Evolutionary conservation across 2,113 vertebrate genomes (phyloP).

Genomic region (Silurus asotus): DNA sequence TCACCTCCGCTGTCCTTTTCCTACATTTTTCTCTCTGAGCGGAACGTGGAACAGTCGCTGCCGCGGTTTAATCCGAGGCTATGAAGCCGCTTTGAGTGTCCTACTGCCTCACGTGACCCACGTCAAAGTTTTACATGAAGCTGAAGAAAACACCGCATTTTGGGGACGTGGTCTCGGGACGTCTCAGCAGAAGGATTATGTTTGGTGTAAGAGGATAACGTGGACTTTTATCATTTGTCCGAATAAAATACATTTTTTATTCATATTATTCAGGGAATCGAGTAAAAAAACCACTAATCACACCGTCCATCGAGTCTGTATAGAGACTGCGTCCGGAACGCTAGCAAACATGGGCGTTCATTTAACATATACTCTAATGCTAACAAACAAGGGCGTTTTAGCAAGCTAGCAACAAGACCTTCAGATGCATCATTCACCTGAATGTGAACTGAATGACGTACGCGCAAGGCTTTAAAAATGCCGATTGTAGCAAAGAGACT

Average conservation of each 20-base stretch:
- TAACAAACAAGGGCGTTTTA: not conserved
- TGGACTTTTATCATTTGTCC: no score
- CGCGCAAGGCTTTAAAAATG: not conserved
- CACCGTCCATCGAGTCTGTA: slow-evolving; percentile 22
- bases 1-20: no score
- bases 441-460: not conserved
- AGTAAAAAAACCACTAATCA: slow-evolving; percentile 74
- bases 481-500: not conserved
- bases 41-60: no score
- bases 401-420: not conserved
- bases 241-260: no score
- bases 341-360: not conserved
- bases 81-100: no score
- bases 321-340: not conserved
- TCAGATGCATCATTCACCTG: not conserved
- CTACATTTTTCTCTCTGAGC: no score
- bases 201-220: not conserved
- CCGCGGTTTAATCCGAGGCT: no score
- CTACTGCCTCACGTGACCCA: not conserved
- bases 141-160: not conserved
- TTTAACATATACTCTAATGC: not conserved
- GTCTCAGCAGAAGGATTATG: not conserved
- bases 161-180: no score
- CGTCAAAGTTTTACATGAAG: no score
- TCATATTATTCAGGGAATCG: slow-evolving; percentile 72